Percentiles rank a stretch among this genome's conserved stretches.
These are phyloP conservation scores for Myotis davidii DNA, from an alignment of 2,113 vertebrate species.

Conservation along the genomic window DNA sequence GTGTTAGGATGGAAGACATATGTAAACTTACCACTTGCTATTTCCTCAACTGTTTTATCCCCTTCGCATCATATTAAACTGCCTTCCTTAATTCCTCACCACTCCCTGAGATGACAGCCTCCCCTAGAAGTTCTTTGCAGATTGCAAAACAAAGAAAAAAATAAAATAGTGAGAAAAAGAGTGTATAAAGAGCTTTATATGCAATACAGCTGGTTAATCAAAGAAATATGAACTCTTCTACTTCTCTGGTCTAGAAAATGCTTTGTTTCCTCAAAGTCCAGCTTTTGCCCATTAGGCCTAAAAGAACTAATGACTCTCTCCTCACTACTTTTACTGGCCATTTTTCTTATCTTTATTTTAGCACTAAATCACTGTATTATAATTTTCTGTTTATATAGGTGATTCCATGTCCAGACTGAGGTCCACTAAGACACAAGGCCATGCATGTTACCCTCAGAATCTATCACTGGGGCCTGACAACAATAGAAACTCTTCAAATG, in stretches of 20 bases:
- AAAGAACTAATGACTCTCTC: background rate
- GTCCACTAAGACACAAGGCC: background rate
- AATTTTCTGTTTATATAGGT: background rate
- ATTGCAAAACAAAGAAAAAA: background rate
- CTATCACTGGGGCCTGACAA: constrained; percentile 26
- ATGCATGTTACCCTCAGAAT: background rate
- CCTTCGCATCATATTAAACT: background rate
- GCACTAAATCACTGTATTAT: background rate
- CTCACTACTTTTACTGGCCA: background rate
- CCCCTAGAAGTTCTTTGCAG: background rate
- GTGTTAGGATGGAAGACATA: background rate
- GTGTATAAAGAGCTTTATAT: background rate
- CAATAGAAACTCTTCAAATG: background rate
- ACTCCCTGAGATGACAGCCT: background rate
- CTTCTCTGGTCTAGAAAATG: background rate
- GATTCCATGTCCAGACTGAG: constrained; percentile 1
- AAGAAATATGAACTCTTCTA: background rate
- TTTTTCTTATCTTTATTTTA: constrained; percentile 36
- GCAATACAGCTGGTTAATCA: background rate
- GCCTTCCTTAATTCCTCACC: background rate
- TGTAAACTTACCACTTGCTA: background rate
- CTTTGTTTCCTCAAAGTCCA: background rate
- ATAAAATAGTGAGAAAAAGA: background rate
- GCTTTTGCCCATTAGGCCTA: background rate
- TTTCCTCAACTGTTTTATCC: background rate